Percentiles rank a stretch among this genome's conserved stretches.
These are phyloP conservation scores for Tachypleus tridentatus DNA, from an alignment of 1,140 invertebrate species.

Conservation along the genomic window DNA sequence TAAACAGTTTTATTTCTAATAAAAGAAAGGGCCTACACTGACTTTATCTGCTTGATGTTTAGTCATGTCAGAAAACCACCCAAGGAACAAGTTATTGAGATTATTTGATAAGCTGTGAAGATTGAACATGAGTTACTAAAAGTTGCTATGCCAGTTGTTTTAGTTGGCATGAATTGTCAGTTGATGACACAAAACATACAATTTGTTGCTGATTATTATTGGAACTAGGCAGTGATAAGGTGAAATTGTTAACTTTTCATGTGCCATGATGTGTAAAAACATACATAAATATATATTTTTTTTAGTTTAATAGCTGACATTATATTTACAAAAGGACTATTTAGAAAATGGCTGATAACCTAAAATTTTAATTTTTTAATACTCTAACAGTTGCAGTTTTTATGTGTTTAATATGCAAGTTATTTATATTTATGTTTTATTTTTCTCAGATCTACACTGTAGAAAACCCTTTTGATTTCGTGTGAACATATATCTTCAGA, in stretches of 20 bases:
- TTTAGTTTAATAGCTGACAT: too few relatives aligned
- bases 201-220: conserved; percentile 96
- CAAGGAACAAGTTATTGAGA: conserved; percentile 58
- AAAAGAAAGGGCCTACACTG: conserved; percentile 74
- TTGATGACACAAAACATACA: conserved; percentile 97
- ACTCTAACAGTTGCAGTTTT: too few relatives aligned
- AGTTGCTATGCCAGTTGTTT: conserved; percentile 78
- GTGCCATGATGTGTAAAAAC: too few relatives aligned
- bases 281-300: too few relatives aligned
- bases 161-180: conserved; percentile 96
- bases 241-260: conserved; percentile 29
- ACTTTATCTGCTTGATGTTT: conserved; percentile 98
- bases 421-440: too few relatives aligned
- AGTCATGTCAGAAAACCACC: conserved; percentile 86
- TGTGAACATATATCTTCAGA: too few relatives aligned
- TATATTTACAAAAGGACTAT: too few relatives aligned
- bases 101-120: conserved; percentile 81
- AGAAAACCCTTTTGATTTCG: too few relatives aligned
- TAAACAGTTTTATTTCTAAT: not conserved
- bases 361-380: too few relatives aligned
- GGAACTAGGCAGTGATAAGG: conserved; percentile 80
- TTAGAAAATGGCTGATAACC: too few relatives aligned
- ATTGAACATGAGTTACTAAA: conserved; percentile 99
- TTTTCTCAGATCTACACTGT: too few relatives aligned
- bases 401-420: too few relatives aligned